A percentile compares a stretch with the other conserved stretches of the same genome.
Conservation (phyloP, 2,797 vertebrate species). For the Syngnathus rostellatus region DNA sequence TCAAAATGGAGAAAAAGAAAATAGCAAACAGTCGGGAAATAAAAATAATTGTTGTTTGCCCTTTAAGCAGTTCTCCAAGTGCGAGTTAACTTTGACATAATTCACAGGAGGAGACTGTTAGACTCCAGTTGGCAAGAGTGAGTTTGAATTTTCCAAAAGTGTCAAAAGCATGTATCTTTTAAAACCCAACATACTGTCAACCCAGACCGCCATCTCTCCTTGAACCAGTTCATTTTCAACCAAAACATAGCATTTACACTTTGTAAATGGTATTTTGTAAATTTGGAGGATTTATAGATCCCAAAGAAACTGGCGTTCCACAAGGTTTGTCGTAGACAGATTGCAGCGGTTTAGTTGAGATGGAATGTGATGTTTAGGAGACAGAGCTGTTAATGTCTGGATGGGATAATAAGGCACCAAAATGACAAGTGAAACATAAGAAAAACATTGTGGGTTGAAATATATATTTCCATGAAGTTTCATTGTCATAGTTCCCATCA, state of each 20-base stretch:
- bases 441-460: neutral
- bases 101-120: neutral
- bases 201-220: neutral
- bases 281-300: neutral
- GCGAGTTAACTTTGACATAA: neutral
- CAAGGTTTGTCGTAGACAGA: neutral
- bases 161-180: neutral
- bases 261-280: neutral
- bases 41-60: neutral
- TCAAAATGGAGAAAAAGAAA: neutral
- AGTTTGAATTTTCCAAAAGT: neutral
- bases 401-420: conserved; percentile 1
- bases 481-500: neutral
- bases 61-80: neutral
- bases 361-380: neutral
- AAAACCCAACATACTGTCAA: neutral
- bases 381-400: neutral
- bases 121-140: neutral
- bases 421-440: neutral
- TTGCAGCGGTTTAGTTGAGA: neutral
- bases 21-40: neutral
- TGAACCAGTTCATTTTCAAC: neutral
- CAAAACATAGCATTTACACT: neutral
- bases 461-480: neutral
- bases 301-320: neutral